Conservation (phyloP, 2,797 vertebrate genomes). For the Periparus ater region DNA sequence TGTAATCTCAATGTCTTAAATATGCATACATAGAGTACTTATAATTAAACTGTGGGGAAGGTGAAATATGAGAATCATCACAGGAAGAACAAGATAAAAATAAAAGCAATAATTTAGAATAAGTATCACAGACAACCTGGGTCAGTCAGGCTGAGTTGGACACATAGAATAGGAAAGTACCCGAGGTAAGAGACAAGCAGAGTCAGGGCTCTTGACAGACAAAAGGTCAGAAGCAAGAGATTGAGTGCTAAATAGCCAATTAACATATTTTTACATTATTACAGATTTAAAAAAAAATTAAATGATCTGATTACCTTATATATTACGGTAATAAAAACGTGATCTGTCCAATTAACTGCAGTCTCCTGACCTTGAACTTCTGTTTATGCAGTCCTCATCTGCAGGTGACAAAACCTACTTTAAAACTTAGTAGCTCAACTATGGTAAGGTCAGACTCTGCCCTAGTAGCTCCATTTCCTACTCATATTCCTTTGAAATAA, state of each 20-base stretch:
- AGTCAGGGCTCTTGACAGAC: neutral
- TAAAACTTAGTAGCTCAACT: neutral
- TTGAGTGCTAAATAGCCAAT: slow-evolving; percentile 47
- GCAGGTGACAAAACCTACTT: neutral
- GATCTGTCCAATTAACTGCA: neutral
- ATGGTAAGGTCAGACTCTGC: neutral
- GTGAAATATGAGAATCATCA: neutral
- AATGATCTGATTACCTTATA: slow-evolving; percentile 49
- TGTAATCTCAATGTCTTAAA: neutral
- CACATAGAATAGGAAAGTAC: neutral
- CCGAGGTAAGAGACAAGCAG: neutral
- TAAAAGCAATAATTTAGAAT: neutral
- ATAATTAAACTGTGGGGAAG: neutral
- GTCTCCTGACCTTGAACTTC: slow-evolving; percentile 42
- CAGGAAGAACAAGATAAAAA: neutral
- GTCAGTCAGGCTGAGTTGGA: neutral
- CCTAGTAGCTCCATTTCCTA: neutral
- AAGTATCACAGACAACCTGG: neutral
- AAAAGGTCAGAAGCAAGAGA: slow-evolving; percentile 55
- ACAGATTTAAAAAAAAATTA: neutral
- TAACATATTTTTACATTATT: slow-evolving; percentile 56
- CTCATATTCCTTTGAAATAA: neutral
- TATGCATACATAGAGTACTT: neutral
- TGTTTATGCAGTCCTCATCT: neutral
- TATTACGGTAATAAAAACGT: slow-evolving; percentile 57